Evolutionary conservation across 2,797 vertebrate species (phyloP).

Genomic region (Rhynchotus rufescens): DNA sequence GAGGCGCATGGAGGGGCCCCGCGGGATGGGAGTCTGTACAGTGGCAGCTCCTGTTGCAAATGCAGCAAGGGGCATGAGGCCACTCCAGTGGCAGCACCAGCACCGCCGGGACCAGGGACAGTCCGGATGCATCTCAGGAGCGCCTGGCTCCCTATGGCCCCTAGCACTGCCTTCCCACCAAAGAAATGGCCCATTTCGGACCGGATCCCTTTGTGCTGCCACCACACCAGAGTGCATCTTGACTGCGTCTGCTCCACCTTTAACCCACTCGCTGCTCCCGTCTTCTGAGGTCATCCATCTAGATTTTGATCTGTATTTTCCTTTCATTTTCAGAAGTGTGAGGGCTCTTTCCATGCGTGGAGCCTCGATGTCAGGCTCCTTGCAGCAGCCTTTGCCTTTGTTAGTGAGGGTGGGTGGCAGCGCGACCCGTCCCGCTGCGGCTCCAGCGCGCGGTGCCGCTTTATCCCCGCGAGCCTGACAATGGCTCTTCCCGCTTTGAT

Average conservation of each 20-base stretch:
- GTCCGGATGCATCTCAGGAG: background rate
- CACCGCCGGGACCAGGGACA: too few relatives aligned
- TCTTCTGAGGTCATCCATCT: too few relatives aligned
- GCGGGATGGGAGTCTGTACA: background rate
- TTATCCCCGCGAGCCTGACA: background rate
- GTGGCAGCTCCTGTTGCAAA: background rate
- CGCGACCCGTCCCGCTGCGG: fast-evolving
- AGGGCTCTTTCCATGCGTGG: background rate
- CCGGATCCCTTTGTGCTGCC: background rate
- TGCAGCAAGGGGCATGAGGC: too few relatives aligned
- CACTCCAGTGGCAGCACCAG: too few relatives aligned
- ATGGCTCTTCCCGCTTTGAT: background rate
- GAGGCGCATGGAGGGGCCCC: background rate
- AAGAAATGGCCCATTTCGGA: background rate
- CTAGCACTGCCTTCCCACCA: background rate
- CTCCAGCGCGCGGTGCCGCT: background rate
- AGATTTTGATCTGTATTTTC: background rate
- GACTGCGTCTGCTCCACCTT: background rate
- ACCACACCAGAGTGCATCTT: background rate
- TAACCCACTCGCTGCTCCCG: too few relatives aligned
- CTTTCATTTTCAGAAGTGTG: background rate
- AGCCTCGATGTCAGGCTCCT: background rate
- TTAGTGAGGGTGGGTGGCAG: background rate
- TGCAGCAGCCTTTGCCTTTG: background rate
- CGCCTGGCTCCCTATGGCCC: background rate